These are phyloP conservation scores for Heliconius nattereri DNA, from an alignment of 1,140 invertebrate genomes.

Conservation along the genomic window DNA sequence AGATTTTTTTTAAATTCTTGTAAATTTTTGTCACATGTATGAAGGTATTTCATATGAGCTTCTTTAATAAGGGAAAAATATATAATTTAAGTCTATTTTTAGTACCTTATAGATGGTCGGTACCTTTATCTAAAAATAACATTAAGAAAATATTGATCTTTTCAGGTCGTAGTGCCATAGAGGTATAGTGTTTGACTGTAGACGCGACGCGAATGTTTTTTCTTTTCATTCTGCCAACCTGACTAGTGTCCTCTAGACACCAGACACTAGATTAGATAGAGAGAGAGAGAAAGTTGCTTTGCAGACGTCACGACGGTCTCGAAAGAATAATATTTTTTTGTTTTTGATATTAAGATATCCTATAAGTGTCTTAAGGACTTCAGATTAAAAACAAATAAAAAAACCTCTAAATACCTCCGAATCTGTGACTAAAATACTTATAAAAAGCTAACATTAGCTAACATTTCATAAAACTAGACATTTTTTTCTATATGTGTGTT, in stretches of 20 bases:
- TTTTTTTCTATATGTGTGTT: constrained; percentile 6
- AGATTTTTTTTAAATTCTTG: background rate
- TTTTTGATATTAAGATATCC: too few relatives aligned
- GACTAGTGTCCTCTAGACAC: too few relatives aligned
- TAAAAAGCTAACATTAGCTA: background rate
- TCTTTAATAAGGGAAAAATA: too few relatives aligned
- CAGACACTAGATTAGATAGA: background rate
- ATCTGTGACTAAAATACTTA: background rate
- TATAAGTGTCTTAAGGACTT: background rate
- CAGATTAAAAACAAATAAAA: background rate
- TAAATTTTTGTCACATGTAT: background rate
- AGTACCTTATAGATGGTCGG: too few relatives aligned
- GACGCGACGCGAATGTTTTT: background rate
- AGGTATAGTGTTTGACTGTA: background rate
- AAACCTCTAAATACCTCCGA: background rate
- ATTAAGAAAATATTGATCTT: background rate
- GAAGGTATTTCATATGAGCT: background rate
- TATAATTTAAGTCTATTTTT: too few relatives aligned
- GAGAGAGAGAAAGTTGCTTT: too few relatives aligned
- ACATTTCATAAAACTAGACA: background rate
- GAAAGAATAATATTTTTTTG: too few relatives aligned
- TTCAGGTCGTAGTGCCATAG: background rate
- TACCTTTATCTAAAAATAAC: too few relatives aligned
- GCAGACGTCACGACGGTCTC: too few relatives aligned
- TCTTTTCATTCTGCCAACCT: background rate